Evolutionary conservation across 1,140 invertebrate genomes (phyloP).

Genomic region (Drosophila fuyamai): DNA sequence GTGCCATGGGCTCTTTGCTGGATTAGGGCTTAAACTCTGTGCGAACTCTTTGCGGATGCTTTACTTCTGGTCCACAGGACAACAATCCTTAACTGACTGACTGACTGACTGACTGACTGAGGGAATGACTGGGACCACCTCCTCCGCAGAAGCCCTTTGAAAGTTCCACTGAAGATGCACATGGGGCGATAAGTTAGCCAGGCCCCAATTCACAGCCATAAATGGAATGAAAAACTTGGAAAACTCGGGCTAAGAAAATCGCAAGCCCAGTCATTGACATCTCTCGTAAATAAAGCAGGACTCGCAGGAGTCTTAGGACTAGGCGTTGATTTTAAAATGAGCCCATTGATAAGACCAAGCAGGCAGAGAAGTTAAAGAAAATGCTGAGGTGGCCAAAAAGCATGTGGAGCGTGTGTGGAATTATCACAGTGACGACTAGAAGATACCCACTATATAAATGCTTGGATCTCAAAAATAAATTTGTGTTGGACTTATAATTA

Average conservation of each 20-base stretch:
- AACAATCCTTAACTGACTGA: constrained; percentile 3
- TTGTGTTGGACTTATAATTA: no score
- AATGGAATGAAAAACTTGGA: constrained; percentile 75
- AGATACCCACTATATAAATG: constrained; percentile 1
- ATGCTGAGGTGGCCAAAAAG: constrained; percentile 69
- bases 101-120: constrained; percentile 37
- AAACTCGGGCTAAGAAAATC: constrained; percentile 14
- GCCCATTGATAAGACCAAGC: constrained; percentile 70
- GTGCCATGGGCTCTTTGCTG: constrained; percentile 13
- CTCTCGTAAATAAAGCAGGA: constrained; percentile 69
- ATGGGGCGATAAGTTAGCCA: constrained; percentile 59
- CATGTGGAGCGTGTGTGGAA: neutral
- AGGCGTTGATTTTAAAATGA: constrained; percentile 81
- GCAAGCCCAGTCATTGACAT: constrained; percentile 51
- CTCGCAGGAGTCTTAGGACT: constrained; percentile 39
- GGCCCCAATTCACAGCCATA: constrained; percentile 69
- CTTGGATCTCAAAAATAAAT: no score
- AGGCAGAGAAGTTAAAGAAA: constrained; percentile 39
- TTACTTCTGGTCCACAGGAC: constrained; percentile 27
- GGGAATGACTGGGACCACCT: constrained; percentile 15
- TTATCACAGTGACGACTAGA: neutral
- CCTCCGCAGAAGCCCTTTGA: constrained; percentile 8
- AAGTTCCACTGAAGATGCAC: constrained; percentile 59
- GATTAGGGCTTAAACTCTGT: constrained; percentile 43
- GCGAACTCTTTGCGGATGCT: constrained; percentile 58